These are phyloP conservation scores for Hexactinellida sp. DNA, from an alignment of 37 sponge, comb jelly and placozoan genomes.

Conservation along the genomic window DNA sequence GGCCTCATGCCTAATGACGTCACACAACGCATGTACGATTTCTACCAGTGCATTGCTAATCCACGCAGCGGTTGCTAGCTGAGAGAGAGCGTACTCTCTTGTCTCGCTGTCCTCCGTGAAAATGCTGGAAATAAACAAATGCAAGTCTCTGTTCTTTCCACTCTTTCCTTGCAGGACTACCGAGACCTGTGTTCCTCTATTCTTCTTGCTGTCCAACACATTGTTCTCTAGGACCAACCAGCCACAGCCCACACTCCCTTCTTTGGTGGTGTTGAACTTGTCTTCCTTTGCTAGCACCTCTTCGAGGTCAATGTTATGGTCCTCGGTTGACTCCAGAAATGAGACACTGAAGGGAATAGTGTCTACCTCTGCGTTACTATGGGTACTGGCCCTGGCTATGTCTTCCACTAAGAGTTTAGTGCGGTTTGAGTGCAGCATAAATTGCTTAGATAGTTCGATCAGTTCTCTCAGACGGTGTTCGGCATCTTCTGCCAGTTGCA, in stretches of 20 bases:
- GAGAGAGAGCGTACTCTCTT: background rate
- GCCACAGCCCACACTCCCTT: background rate
- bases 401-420: background rate
- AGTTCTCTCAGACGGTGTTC: background rate
- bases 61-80: background rate
- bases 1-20: background rate
- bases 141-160: background rate
- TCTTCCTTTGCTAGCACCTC: background rate
- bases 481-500: background rate
- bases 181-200: background rate
- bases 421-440: slow-evolving; percentile 7
- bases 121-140: background rate
- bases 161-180: background rate
- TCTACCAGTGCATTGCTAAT: background rate
- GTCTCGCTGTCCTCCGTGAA: background rate
- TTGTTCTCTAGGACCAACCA: background rate
- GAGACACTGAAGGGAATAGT: background rate
- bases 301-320: background rate
- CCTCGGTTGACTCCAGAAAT: background rate
- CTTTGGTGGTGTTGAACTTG: background rate
- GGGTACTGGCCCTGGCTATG: background rate
- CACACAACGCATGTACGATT: background rate
- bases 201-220: background rate
- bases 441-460: background rate
- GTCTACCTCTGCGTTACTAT: background rate